phyloP scores from a whole-genome alignment of 53 echinoderm and acorn worm species.

The Holothuria leucospilota region DNA sequence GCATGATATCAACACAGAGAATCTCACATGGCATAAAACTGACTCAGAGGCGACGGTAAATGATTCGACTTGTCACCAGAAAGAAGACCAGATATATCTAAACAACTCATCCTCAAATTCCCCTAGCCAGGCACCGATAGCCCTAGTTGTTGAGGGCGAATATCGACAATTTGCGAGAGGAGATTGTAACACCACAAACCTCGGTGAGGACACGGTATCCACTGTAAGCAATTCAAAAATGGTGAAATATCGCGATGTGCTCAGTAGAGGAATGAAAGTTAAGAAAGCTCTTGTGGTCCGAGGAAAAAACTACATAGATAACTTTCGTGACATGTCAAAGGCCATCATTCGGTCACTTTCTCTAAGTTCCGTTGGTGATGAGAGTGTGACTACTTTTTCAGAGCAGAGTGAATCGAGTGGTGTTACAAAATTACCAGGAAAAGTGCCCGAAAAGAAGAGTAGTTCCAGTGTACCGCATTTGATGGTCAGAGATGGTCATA shows the following conservation, averaged over 20 bases:
- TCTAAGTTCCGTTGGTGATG: conserved; percentile 1
- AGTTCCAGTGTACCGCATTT: too few species aligned
- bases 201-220: background rate
- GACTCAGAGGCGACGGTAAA: too few species aligned
- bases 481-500: too few species aligned
- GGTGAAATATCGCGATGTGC: conserved; percentile 11
- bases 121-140: too few species aligned
- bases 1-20: too few species aligned
- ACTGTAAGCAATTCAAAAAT: background rate
- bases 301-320: conserved; percentile 24
- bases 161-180: conserved; percentile 27
- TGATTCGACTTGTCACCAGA: too few species aligned
- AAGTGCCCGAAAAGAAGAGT: too few species aligned
- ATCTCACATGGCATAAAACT: too few species aligned
- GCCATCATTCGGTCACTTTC: conserved; percentile 20
- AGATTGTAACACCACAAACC: conserved; percentile 9
- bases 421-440: too few species aligned
- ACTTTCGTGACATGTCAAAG: conserved; percentile 51
- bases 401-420: background rate
- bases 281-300: conserved; percentile 1
- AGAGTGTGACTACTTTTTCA: background rate
- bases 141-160: background rate
- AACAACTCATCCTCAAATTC: too few species aligned
- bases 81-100: too few species aligned
- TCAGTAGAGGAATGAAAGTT: background rate